phyloP scores from a whole-genome alignment of 37 sponge, comb jelly and placozoan species.

The Haliclona indistincta region DNA sequence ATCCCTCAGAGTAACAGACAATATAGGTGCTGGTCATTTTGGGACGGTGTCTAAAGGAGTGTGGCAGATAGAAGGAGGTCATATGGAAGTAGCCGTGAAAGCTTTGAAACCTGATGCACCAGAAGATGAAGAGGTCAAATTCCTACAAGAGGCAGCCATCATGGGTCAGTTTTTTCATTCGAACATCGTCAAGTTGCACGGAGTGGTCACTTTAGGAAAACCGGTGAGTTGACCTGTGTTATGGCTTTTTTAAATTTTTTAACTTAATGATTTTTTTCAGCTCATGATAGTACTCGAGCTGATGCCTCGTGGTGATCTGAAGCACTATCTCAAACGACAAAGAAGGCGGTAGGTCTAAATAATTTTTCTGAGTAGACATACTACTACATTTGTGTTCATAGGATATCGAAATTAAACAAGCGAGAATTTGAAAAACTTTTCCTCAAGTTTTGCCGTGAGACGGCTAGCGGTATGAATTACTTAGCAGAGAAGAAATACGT shows the following conservation, averaged over 20 bases:
- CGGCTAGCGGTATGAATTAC: constrained; percentile 50
- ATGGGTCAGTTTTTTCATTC: constrained; percentile 80
- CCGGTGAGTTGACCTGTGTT: constrained; percentile 41
- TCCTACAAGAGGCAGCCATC: constrained; percentile 78
- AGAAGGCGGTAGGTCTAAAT: background rate
- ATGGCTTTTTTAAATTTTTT: background rate
- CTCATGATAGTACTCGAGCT: constrained; percentile 72
- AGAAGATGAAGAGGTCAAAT: constrained; percentile 46
- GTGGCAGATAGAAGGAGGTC: constrained; percentile 27
- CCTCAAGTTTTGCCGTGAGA: constrained; percentile 49
- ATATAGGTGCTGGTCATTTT: constrained; percentile 74
- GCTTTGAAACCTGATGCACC: constrained; percentile 17
- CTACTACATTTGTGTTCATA: too few relatives aligned
- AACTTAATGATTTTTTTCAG: constrained; percentile 21
- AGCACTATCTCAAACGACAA: constrained; percentile 27
- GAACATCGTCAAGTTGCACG: constrained; percentile 60
- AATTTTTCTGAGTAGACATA: too few relatives aligned
- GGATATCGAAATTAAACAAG: too few relatives aligned
- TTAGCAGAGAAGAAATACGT: constrained; percentile 46
- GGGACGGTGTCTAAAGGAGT: constrained; percentile 56
- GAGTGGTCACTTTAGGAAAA: constrained; percentile 72
- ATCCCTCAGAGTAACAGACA: too few relatives aligned
- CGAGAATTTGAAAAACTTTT: too few relatives aligned
- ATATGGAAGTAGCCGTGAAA: constrained; percentile 65
- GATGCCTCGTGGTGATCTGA: constrained; percentile 65